These are phyloP conservation scores for Parascotia fuliginaria DNA, from an alignment of 2,888 invertebrate genomes.

Conservation along the genomic window DNA sequence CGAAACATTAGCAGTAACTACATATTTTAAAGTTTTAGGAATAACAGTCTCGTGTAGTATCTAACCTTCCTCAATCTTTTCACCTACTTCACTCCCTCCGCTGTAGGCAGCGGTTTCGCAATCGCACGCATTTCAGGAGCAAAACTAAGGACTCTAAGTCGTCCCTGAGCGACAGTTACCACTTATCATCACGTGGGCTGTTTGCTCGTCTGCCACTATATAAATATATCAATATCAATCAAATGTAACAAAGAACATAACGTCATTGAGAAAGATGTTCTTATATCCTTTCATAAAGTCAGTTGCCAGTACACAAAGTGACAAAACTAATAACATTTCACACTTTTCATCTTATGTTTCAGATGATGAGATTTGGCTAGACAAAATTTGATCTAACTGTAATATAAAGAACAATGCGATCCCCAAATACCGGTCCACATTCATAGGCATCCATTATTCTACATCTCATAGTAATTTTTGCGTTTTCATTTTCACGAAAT, in stretches of 20 bases:
- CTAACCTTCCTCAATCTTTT: too few species aligned
- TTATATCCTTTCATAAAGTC: slow-evolving; percentile 4
- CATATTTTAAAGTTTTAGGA: too few species aligned
- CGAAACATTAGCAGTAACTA: too few species aligned
- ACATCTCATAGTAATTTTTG: slow-evolving; percentile 49
- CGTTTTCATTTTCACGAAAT: slow-evolving; percentile 71
- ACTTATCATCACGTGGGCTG: too few species aligned
- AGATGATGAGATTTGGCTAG: slow-evolving; percentile 29
- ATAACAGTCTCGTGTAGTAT: too few species aligned
- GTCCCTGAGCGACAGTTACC: too few species aligned
- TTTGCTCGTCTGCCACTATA: too few species aligned
- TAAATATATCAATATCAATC: too few species aligned
- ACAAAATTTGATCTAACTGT: slow-evolving; percentile 42
- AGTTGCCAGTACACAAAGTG: slow-evolving; percentile 8
- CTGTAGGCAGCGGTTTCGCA: too few species aligned
- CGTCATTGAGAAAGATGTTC: background rate
- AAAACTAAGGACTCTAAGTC: too few species aligned
- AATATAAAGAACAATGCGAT: slow-evolving; percentile 24
- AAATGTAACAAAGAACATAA: background rate
- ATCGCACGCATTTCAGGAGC: too few species aligned
- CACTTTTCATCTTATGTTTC: slow-evolving; percentile 18
- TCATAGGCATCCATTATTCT: slow-evolving; percentile 39
- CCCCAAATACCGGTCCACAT: slow-evolving; percentile 27
- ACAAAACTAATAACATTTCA: slow-evolving; percentile 22
- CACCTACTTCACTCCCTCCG: too few species aligned